Evolutionary conservation across 1,140 invertebrate species (phyloP).

Genomic region (Orius laevigatus): DNA sequence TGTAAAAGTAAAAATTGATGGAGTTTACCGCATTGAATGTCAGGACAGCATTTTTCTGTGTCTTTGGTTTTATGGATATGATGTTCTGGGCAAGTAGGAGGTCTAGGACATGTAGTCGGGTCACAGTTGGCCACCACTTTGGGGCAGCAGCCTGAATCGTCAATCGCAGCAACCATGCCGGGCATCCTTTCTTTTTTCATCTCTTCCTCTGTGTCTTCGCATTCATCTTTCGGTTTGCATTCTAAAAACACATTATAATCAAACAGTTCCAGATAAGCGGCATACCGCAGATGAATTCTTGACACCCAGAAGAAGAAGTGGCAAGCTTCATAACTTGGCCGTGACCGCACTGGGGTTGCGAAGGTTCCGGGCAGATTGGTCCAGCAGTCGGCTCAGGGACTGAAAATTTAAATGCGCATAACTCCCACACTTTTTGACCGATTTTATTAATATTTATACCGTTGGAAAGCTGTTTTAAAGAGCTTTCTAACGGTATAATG

Average conservation of each 20-base stretch:
- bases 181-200: conserved; percentile 30
- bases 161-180: conserved; percentile 38
- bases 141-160: conserved; percentile 52
- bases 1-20: neutral
- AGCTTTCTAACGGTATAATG: neutral
- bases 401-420: conserved; percentile 8
- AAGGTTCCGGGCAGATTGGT: conserved; percentile 37
- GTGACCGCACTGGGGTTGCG: conserved; percentile 47
- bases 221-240: conserved; percentile 51
- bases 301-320: conserved; percentile 38
- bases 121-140: conserved; percentile 38
- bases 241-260: conserved; percentile 28
- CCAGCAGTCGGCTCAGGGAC: conserved; percentile 12
- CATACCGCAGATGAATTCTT: conserved; percentile 46
- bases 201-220: conserved; percentile 30
- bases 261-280: neutral
- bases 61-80: conserved; percentile 28
- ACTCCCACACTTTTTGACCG: too few relatives aligned
- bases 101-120: conserved; percentile 38
- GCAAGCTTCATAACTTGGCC: conserved; percentile 49
- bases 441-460: too few relatives aligned
- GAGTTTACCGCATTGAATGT: conserved; percentile 42
- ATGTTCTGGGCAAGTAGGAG: conserved; percentile 40
- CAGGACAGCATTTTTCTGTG: conserved; percentile 41
- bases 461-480: too few relatives aligned